Evolutionary conservation across 1,140 invertebrate species (phyloP), one percentile per base, ranked within the genome.

Genomic region (Drosophila melanica): DNA sequence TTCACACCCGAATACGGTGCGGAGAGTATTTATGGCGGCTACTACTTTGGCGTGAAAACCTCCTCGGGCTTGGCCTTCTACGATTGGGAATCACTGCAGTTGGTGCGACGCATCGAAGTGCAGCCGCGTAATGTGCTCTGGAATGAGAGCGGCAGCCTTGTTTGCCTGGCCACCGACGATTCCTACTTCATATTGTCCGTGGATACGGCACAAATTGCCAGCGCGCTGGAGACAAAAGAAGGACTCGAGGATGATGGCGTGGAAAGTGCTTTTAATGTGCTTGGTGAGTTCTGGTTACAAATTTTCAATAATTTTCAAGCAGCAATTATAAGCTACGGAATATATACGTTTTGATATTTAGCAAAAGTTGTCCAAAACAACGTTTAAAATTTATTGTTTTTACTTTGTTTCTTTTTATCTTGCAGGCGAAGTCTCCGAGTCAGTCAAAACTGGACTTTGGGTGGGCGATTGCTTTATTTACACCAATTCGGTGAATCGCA

Each of bases 391-490:
- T 9, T 35, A 8, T 41, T 30, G 11, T 10, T 16, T 51, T 9
- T 4, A 18, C 18, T 18, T 67, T 55, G 1, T 18, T 67, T 55
- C 92, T 8, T 4, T 20, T 71, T 64, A 92, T 92, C 9, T 11
- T 75, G 4, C 51, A 91, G 90, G 90, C 14, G 98, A 99, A 92
- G 96, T 98, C 58, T 96, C 95, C 70, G 99, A 99, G 93, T 94
- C 94, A 10, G 98, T 99, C 0, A 98, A 97, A 90, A 99, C 99
- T 3, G 99, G 98, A 10, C 92, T 99, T 10, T 99, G 99, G 99
- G 97, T 99, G 39, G 99, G 99, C 4, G 98, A 99, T 92, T 99
- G 99, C 92, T 99, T 99, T 92, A 99, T 99, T 69, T 99, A 99
- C 93, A 99, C 99, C 0, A 99, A 99, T 92, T 95, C 96, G 57